phyloP scores from a whole-genome alignment of 2,113 vertebrate genomes.

The Hiodon tergisus region DNA sequence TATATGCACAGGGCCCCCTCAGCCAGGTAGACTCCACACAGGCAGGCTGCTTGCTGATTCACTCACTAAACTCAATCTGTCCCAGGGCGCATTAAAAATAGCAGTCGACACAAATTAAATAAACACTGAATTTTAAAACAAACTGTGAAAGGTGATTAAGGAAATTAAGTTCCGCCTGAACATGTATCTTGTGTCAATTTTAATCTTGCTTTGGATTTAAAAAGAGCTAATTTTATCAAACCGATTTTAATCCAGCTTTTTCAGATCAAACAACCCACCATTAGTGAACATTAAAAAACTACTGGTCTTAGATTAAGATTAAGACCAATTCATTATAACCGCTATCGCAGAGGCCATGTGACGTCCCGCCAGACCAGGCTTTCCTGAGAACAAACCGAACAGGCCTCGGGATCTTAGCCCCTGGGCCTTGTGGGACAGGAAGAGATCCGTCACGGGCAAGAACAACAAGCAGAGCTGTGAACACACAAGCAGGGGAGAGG shows the following conservation, averaged over 20 bases:
- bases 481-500: not conserved
- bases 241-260: too few species aligned
- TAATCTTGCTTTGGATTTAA: too few species aligned
- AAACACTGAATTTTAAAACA: not conserved
- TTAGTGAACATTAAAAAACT: too few species aligned
- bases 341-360: not conserved
- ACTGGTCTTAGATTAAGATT: too few species aligned
- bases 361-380: not conserved
- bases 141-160: not conserved
- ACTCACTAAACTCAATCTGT: conserved; percentile 37
- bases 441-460: conserved; percentile 6
- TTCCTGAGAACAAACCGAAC: not conserved
- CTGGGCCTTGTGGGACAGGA: not conserved
- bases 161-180: not conserved
- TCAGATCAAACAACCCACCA: too few species aligned
- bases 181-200: too few species aligned
- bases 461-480: not conserved
- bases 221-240: too few species aligned
- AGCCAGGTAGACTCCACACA: conserved; percentile 10
- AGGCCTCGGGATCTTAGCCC: not conserved
- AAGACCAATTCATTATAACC: too few species aligned
- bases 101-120: conserved; percentile 12
- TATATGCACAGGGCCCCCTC: conserved; percentile 30
- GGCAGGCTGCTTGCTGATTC: conserved; percentile 39
- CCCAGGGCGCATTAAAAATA: conserved; percentile 24